Evolutionary conservation across 2,888 invertebrate species (phyloP).

Genomic region (Tetramorium bicarinatum): DNA sequence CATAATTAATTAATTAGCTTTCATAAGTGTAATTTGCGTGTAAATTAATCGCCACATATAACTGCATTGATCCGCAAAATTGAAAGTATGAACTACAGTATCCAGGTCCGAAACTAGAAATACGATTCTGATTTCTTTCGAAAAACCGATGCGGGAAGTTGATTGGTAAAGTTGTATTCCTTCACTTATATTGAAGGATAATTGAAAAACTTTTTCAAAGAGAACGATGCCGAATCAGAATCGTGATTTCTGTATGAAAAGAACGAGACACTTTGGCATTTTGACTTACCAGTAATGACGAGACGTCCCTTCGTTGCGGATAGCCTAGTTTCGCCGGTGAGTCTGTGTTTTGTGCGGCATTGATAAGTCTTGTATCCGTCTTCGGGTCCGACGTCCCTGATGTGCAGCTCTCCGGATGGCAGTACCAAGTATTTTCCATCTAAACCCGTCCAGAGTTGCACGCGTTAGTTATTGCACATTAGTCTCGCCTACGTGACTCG

Average conservation of each 20-base stretch:
- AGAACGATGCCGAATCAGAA: slow-evolving; percentile 72
- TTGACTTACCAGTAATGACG: slow-evolving; percentile 97
- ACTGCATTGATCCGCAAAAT: neutral
- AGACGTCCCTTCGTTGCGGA: slow-evolving; percentile 97
- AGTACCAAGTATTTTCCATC: slow-evolving; percentile 98
- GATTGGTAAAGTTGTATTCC: neutral
- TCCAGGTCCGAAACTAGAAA: slow-evolving; percentile 71
- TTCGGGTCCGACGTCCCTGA: slow-evolving; percentile 97
- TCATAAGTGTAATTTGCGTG: neutral
- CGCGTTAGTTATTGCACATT: slow-evolving; percentile 57
- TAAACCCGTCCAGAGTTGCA: slow-evolving; percentile 84
- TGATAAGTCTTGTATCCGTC: slow-evolving; percentile 98
- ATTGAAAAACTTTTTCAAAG: slow-evolving; percentile 28
- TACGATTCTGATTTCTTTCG: slow-evolving; percentile 73
- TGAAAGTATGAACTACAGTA: slow-evolving; percentile 17
- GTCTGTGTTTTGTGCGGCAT: slow-evolving; percentile 96
- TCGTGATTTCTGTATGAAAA: slow-evolving; percentile 73
- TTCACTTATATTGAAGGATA: slow-evolving; percentile 13
- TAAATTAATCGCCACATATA: slow-evolving; percentile 9
- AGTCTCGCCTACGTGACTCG: slow-evolving; percentile 23
- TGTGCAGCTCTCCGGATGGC: slow-evolving; percentile 97
- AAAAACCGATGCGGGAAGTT: slow-evolving; percentile 10
- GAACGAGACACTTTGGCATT: slow-evolving; percentile 75
- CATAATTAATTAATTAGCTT: slow-evolving; percentile 12
- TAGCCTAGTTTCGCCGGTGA: slow-evolving; percentile 96